phyloP scores from a whole-genome alignment of 2,888 invertebrate genomes.

The Leistus spinibarbis region DNA sequence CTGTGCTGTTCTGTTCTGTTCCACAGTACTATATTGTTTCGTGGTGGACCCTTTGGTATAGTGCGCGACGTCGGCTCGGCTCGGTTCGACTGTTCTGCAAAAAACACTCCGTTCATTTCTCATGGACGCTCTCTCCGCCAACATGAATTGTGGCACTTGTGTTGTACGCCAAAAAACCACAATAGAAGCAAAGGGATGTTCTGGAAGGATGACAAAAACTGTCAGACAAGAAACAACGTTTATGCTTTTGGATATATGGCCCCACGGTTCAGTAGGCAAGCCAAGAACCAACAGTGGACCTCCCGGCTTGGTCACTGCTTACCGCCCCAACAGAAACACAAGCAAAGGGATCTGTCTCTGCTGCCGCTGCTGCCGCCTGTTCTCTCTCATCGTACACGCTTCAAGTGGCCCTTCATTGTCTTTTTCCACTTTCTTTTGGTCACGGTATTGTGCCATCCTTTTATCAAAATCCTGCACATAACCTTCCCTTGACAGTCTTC shows the following conservation, averaged over 20 bases:
- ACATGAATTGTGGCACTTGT: slow-evolving; percentile 49
- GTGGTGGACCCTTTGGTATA: background rate
- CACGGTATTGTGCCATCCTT: background rate
- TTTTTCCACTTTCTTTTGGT: background rate
- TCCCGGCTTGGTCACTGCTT: slow-evolving; percentile 3
- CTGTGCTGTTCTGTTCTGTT: background rate
- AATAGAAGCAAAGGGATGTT: slow-evolving; percentile 49
- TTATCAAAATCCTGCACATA: background rate
- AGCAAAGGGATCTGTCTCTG: background rate
- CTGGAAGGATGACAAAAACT: slow-evolving; percentile 50
- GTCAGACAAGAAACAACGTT: slow-evolving; percentile 50
- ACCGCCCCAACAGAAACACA: background rate
- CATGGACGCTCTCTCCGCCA: slow-evolving; percentile 40
- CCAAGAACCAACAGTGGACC: slow-evolving; percentile 8
- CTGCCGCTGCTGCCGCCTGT: background rate
- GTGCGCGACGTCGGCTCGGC: background rate
- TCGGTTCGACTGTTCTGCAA: background rate
- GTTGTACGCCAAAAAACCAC: slow-evolving; percentile 49
- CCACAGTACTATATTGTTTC: background rate
- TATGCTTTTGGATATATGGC: slow-evolving; percentile 50
- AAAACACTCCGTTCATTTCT: slow-evolving; percentile 44
- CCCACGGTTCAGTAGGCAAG: slow-evolving; percentile 42
- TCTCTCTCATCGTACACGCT: background rate
- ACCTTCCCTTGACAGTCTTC: background rate
- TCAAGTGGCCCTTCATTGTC: background rate